Evolutionary conservation across 2,797 vertebrate genomes (phyloP), one percentile per base, ranked within the genome.

Genomic region (Morelia viridis): DNA sequence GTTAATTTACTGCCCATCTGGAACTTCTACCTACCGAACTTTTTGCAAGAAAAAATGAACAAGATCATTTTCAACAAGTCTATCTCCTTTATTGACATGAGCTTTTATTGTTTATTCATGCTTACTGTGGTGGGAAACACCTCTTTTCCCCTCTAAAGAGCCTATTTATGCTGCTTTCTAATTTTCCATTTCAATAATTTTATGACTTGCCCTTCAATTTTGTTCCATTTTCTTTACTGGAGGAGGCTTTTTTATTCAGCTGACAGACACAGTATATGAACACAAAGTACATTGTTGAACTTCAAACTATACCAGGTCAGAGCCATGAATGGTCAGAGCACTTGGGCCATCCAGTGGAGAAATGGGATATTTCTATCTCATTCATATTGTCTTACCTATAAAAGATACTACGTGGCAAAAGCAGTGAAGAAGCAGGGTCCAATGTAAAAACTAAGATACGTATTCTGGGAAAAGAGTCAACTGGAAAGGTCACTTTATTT

Each of bases 171-270:
- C 89, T 92, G 83, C 93, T 96, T 97, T 96, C 95, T 96, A 96
- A 97, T 97, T 97, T 97, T 97, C 97, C 95, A 96, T 94, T 93
- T 94, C 95, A 94, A 41, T 95, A 94, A 85, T 90, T 97, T 97
- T 96, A 96, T 56, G 56, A 92, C 85, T 94, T 94, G 96, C 94
- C 94, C 94, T 96, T 96, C 93, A 84, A 24, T 88, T 96, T 85
- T 90, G 60, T 86, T 7, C 71, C 57, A 31, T 95, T 92, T 96
- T 95, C 80, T 91, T n/a, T 93, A 24, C 41, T 84, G 89, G 71
- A 94, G n/a, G 68, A 94, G 50, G 87, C 24, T 92, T 62, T 91
- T 80, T 62, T 89, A 1, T 9, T 26, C 62, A 90, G 2, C 17
- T 56, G 19, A 94, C 58, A 91, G 19, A 50, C 0, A 92, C 50